Percentiles rank a stretch among this genome's conserved stretches.
Conservation (phyloP, 2,888 invertebrate species). For the Limnephilus rhombicus region DNA sequence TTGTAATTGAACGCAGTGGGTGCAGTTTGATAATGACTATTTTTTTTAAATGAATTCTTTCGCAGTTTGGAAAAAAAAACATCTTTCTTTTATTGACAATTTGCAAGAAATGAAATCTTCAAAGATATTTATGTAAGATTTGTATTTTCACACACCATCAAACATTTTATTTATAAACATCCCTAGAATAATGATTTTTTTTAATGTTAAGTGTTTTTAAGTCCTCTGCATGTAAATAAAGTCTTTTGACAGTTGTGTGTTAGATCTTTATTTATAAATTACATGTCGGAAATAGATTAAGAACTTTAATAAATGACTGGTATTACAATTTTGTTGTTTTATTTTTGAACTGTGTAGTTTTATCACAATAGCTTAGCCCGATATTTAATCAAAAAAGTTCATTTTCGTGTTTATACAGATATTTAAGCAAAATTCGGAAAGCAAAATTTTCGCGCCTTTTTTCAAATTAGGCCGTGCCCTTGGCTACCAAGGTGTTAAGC, state of each 20-base stretch:
- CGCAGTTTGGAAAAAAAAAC: neutral
- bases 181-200: neutral
- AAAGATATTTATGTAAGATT: neutral
- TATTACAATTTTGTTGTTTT: constrained; percentile 54
- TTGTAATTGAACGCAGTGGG: constrained; percentile 64
- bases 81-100: neutral
- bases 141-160: constrained; percentile 2
- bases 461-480: too few relatives aligned
- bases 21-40: constrained; percentile 61
- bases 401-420: too few relatives aligned
- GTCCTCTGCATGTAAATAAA: constrained; percentile 55
- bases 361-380: too few relatives aligned
- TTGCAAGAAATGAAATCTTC: neutral
- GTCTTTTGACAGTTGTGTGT: constrained; percentile 57
- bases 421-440: too few relatives aligned
- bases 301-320: constrained; percentile 66
- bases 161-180: constrained; percentile 21
- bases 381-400: too few relatives aligned
- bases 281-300: constrained; percentile 63
- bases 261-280: constrained; percentile 62
- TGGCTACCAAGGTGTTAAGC: too few relatives aligned
- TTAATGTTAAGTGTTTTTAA: constrained; percentile 23
- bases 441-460: too few relatives aligned
- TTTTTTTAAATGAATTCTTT: constrained; percentile 36
- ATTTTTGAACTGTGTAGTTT: neutral